Base-by-base conservation (phyloP, 2,797 vertebrate species). In the Echeneis naucrates region DNA sequence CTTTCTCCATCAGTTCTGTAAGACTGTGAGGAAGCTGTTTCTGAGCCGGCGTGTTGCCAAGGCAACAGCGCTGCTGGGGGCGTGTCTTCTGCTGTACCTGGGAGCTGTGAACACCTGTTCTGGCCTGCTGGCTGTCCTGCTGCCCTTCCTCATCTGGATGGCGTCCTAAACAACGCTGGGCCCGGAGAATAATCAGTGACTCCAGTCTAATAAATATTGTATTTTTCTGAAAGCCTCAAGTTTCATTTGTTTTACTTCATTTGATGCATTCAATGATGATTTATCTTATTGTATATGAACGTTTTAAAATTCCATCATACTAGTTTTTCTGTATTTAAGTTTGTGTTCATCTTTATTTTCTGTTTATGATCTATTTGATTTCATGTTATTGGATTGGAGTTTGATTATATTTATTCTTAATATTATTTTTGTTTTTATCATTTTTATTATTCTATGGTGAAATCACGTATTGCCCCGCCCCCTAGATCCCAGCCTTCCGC, bases 1-100 rank as follows among this genome's bases (percentile, higher is more conserved):
- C 44, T 2, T 9, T 68, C 51, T 16, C 19, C 87, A 77, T 56
- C 89, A 98, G 97, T 98, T 98, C 91, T 96, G 96, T 89, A 96
- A 96, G 84, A 93, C 78, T 0, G 80, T 95, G 85, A 95, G 97
- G 93, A 97, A 89, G 89, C 91, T 96, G 77, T 83, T 98, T 84
- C 94, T 96, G 67, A 96, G 96, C 88, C 95, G 95, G 81, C 93
- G 92, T 59, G 96, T 96, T 1, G 93, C 96, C 66, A 94, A 97
- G 44, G 89, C 88, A 45, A 95, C 93, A 0, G 93, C 90, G 6
- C 38, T 95, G 45, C 78, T 97, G 81, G 94, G 93, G 68, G 47
- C 93, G 61, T 91, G 83, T 2, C 89, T 94, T 4, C 92, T 96
- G 50, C 14, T 95, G 52, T 95, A 87, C 81, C 84, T 95, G 10